Evolutionary conservation across 2,888 invertebrate species (phyloP), one percentile per base, ranked within the genome.

Genomic region (Lepidonotus clava): DNA sequence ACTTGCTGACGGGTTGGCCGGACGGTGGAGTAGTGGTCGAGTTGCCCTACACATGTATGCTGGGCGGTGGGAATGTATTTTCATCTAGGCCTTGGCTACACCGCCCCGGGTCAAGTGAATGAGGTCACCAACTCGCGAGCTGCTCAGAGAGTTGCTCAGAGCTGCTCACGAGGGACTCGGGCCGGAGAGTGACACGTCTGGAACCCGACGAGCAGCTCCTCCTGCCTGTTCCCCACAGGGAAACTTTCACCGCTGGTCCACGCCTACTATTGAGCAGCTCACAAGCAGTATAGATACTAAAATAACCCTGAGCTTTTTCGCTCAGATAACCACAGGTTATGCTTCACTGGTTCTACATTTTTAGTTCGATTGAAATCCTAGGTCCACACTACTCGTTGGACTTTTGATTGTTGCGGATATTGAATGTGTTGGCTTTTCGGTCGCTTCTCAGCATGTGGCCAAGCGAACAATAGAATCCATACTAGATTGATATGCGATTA

Each of bases 101-200:
- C 2, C n/a, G 71, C 71, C 71, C 18, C 14, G 71, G 71, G 71
- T 71, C 71, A 71, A 71, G 71, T 71, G 71, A 71, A 71, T 71
- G 38, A 36, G 61, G 18, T 24, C 61, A 28, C 61, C 71, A 71
- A 24, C 46, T 1, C 36, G 8, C 11, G 71, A 38, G 36, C 71
- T 71, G 71, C 71, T 18, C n/a, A n/a, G n/a, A n/a, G n/a, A n/a
- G n/a, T n/a, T n/a, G n/a, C n/a, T 61, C 61, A n/a, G 61, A 61
- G 61, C 61, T n/a, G 28, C 61, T 61, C 61, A n/a, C 4, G n/a
- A n/a, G n/a, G n/a, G n/a, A n/a, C n/a, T n/a, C n/a, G n/a, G n/a
- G n/a, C n/a, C n/a, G 24, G 28, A 24, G n/a, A 28, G 61, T 61
- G 61, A 61, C 61, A 61, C 24, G n/a, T 61, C 61, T 4, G 24